phyloP scores from a whole-genome alignment of 2,797 vertebrate species.

The Pseudochaenichthys georgianus region DNA sequence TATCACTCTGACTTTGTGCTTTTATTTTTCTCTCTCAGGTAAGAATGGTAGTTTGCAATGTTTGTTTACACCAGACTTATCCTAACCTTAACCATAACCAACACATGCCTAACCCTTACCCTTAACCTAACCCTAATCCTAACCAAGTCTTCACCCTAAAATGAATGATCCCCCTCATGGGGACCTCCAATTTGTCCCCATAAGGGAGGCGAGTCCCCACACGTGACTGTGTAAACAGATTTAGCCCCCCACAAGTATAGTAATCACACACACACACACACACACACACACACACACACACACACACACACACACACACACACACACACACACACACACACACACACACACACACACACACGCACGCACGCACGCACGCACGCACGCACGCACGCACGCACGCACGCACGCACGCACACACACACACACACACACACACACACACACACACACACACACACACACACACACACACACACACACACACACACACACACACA shows the following conservation, averaged over 20 bases:
- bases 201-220: no score
- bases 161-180: no score
- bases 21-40: background rate
- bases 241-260: no score
- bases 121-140: no score
- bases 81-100: no score
- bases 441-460: background rate
- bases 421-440: slow-evolving; percentile 24
- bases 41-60: slow-evolving; percentile 3
- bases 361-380: slow-evolving; percentile 7
- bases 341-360: slow-evolving; percentile 8
- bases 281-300: slow-evolving; percentile 23
- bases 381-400: slow-evolving; percentile 23
- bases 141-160: no score
- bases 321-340: background rate
- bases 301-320: slow-evolving; percentile 4
- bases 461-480: background rate
- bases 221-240: no score
- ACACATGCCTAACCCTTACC: no score
- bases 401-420: slow-evolving; percentile 19
- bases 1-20: background rate
- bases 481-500: background rate
- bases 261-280: slow-evolving; percentile 14
- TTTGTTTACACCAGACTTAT: background rate
- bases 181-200: no score